phyloP scores from a whole-genome alignment of 2,888 invertebrate genomes.

The Rhagium mordax region DNA sequence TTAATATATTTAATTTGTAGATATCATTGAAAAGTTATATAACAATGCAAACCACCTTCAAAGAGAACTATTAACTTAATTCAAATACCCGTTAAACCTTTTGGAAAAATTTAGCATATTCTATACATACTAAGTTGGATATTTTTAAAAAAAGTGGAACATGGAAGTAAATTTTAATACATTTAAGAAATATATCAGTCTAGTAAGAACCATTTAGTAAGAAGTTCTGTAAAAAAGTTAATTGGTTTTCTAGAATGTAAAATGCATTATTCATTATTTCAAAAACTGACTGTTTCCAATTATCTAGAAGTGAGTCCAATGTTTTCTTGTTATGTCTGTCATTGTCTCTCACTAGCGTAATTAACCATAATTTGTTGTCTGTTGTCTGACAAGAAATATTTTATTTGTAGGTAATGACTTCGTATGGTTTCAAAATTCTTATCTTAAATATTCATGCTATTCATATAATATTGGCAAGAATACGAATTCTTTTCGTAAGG shows the following conservation, averaged over 20 bases:
- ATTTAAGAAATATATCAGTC: background rate
- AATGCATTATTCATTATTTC: background rate
- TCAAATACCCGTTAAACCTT: background rate
- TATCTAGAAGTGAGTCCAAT: background rate
- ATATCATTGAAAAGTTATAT: too few species aligned
- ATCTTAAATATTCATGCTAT: too few species aligned
- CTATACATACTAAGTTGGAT: conserved; percentile 8
- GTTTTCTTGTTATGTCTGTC: too few species aligned
- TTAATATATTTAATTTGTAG: too few species aligned
- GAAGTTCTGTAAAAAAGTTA: background rate
- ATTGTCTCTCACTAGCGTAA: too few species aligned
- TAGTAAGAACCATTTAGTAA: background rate
- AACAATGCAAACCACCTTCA: too few species aligned
- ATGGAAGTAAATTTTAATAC: background rate
- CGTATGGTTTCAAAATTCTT: too few species aligned
- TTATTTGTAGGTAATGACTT: too few species aligned
- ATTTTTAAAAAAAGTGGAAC: background rate
- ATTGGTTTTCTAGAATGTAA: background rate
- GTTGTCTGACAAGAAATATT: too few species aligned
- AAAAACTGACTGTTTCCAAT: background rate
- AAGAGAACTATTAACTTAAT: background rate
- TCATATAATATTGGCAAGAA: too few species aligned
- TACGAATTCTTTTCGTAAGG: too few species aligned
- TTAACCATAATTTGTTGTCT: too few species aligned
- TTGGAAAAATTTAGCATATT: background rate